Evolutionary conservation across 2,888 invertebrate species (phyloP).

Genomic region (Nasonia oneida): DNA sequence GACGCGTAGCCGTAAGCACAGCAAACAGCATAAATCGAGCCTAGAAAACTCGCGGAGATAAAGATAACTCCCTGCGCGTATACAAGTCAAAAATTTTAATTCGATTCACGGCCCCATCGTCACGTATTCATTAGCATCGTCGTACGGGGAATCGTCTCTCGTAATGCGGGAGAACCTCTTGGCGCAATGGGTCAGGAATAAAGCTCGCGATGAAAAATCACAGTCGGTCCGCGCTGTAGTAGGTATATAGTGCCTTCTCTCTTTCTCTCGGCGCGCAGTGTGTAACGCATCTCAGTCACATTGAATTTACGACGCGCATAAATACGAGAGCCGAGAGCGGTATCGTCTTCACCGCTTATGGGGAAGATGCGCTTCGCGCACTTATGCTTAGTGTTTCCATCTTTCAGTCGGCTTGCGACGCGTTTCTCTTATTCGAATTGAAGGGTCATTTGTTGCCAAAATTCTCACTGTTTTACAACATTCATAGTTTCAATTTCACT

Average conservation of each 20-base stretch:
- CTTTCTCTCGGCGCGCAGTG: background rate
- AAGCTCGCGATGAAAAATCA: background rate
- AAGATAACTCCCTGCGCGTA: background rate
- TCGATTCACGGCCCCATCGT: background rate
- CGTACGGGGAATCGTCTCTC: background rate
- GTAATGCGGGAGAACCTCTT: background rate
- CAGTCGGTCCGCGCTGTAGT: background rate
- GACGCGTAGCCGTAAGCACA: background rate
- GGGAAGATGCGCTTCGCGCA: background rate
- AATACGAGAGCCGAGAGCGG: constrained; percentile 9
- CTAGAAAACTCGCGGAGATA: background rate
- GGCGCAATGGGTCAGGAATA: background rate
- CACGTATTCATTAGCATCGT: background rate
- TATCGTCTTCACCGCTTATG: background rate
- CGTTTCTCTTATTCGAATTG: background rate
- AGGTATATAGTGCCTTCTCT: background rate
- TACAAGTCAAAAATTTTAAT: background rate
- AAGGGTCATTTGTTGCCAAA: background rate
- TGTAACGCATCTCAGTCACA: constrained; percentile 1
- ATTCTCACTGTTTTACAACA: too few species aligned
- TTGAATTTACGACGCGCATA: constrained; percentile 30
- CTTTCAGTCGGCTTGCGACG: background rate
- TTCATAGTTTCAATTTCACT: too few species aligned
- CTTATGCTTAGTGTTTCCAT: background rate
- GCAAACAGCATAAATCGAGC: background rate